Base-by-base conservation (phyloP, 2,888 invertebrate species). In the Uropetala carovei region DNA sequence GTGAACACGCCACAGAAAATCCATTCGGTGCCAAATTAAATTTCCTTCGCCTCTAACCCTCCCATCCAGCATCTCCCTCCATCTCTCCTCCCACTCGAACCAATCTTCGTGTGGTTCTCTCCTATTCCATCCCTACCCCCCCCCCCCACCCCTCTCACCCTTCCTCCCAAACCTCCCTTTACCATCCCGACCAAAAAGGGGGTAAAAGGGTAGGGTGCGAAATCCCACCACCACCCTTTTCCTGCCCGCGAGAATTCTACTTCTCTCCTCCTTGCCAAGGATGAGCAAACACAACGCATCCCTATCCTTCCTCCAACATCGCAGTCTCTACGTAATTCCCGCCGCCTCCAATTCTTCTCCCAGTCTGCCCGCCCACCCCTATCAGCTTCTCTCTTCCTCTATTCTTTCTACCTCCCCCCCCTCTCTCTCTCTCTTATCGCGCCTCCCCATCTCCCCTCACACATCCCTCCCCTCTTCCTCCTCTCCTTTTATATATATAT, bases 11-110 rank as follows among this genome's bases (percentile, higher is more conserved):
- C 89, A 89, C 89, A 89, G 64, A 89, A 89, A 89, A 89, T 89
- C 89, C 89, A 89, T 89, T 89, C 89, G 89, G 89, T 89, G 89
- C 89, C 89, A 89, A 89, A 89, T 89, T 89, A 89, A 89, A 89
- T 89, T 89, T 89, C 89, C 89, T 68, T n/a, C 89, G 16, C 60
- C 68, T 64, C 89, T 18, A n/a, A 22, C 57, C 22, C 59, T 27
- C 43, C 27, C 27, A 22, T n/a, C 43, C 18, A 18, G 60, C 27
- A 27, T 64, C 60, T 27, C 43, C 56, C 30, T 43, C 30, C 14
- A 0, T n/a, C 11, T 7, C 43, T 5, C 82, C 16, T 14, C 82
- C 16, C 82, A 13, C 43, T 43, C 43, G 16, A 22, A 68, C 68
- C 75, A 75, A 75, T 75, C 75, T 75, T 18, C 27, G 75, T 27